A percentile compares a stretch with the other conserved stretches of the same genome.
phyloP scores from a whole-genome alignment of 2,113 vertebrate genomes.

The Symphodus melops region DNA sequence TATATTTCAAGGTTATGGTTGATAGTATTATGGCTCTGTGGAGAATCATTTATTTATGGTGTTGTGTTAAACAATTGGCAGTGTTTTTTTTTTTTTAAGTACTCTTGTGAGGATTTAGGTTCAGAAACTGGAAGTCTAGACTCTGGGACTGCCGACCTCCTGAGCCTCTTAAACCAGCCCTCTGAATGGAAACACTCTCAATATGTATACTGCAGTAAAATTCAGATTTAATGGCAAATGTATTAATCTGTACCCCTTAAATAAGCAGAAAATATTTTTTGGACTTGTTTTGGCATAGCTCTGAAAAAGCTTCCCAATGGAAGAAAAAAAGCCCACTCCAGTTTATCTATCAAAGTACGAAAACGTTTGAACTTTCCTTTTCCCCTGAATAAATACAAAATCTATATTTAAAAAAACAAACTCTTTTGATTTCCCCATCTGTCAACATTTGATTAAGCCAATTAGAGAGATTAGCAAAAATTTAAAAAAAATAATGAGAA shows the following conservation, averaged over 20 bases:
- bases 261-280: constrained; percentile 24
- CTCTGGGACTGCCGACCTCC: constrained; percentile 5
- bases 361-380: background rate
- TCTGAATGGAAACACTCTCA: background rate
- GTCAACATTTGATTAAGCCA: constrained; percentile 7
- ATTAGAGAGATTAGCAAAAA: constrained; percentile 3
- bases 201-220: background rate
- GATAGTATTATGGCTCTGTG: constrained; percentile 10
- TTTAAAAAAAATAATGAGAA: background rate
- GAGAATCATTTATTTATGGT: constrained; percentile 22
- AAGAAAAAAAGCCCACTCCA: background rate
- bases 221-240: background rate
- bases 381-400: background rate
- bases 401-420: constrained; percentile 9
- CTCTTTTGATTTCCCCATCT: constrained; percentile 21
- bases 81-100: background rate
- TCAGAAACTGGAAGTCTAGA: constrained; percentile 11
- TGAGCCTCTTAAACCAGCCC: constrained; percentile 9
- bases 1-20: constrained; percentile 5
- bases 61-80: constrained; percentile 24
- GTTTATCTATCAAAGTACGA: constrained; percentile 18
- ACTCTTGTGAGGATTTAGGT: background rate
- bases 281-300: constrained; percentile 9
- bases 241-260: constrained; percentile 12
- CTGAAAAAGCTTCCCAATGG: background rate